Conservation (phyloP, 2,888 invertebrate species). For the Limulus polyphemus region DNA sequence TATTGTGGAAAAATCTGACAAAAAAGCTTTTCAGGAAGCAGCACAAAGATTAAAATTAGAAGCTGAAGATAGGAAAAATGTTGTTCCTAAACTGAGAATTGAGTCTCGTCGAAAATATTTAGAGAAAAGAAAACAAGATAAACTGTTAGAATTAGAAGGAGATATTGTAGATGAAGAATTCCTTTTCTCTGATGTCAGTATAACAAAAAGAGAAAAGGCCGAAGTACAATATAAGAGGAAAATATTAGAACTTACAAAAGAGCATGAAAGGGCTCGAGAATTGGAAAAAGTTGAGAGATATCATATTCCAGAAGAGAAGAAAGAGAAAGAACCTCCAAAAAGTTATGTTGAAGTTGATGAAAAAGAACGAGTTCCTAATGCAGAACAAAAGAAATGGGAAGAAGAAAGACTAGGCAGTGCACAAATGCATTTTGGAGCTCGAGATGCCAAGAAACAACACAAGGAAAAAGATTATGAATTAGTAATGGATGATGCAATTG, state of each 20-base stretch:
- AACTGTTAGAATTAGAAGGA: slow-evolving; percentile 84
- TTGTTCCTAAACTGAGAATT: slow-evolving; percentile 73
- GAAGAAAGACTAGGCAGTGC: slow-evolving; percentile 91
- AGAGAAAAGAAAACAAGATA: slow-evolving; percentile 90
- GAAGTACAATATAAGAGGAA: slow-evolving; percentile 83
- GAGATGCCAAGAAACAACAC: slow-evolving; percentile 51
- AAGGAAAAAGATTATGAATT: slow-evolving; percentile 72
- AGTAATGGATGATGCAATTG: slow-evolving; percentile 89
- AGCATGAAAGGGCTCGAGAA: slow-evolving; percentile 89
- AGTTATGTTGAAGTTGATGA: slow-evolving; percentile 70
- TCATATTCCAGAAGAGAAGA: slow-evolving; percentile 69
- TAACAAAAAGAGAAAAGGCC: slow-evolving; percentile 70
- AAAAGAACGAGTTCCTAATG: slow-evolving; percentile 51
- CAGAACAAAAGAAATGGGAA: slow-evolving; percentile 79
- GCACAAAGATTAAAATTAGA: slow-evolving; percentile 79
- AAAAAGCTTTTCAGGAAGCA: slow-evolving; percentile 60
- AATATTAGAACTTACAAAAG: slow-evolving; percentile 74
- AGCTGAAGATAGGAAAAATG: slow-evolving; percentile 66
- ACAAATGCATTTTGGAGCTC: slow-evolving; percentile 82
- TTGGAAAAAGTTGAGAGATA: slow-evolving; percentile 85
- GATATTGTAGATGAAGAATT: slow-evolving; percentile 94
- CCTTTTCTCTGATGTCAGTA: slow-evolving; percentile 73
- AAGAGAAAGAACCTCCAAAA: slow-evolving; percentile 15
- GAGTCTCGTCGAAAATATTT: slow-evolving; percentile 88
- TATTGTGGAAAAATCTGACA: slow-evolving; percentile 48